Conservation (phyloP, 2,888 invertebrate species). For the Drosophila percnosoma region DNA sequence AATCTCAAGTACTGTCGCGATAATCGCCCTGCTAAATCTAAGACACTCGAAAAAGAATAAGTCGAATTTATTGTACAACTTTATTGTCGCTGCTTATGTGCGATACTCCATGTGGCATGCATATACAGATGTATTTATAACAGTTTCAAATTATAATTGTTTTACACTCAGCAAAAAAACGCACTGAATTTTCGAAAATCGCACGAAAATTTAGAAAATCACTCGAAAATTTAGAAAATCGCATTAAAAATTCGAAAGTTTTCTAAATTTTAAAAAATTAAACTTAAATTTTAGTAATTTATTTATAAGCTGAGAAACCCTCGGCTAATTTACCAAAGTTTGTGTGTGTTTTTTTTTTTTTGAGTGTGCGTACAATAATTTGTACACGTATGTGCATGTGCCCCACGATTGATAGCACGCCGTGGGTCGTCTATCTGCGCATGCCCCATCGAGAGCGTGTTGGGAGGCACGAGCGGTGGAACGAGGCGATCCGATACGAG, state of each 20-base stretch:
- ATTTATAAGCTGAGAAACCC: neutral
- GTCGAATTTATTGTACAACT: conserved; percentile 16
- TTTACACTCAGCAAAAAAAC: neutral
- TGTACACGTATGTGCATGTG: conserved; percentile 9
- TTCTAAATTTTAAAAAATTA: neutral
- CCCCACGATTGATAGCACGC: conserved; percentile 60
- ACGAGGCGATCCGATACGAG: conserved; percentile 37
- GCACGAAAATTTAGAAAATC: too few relatives aligned
- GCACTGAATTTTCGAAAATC: too few relatives aligned
- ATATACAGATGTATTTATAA: conserved; percentile 15
- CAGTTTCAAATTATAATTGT: conserved; percentile 64
- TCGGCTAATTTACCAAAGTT: neutral
- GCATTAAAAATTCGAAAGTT: neutral
- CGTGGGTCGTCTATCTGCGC: conserved; percentile 30
- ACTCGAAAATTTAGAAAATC: neutral
- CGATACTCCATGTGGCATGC: conserved; percentile 17
- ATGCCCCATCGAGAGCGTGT: conserved; percentile 31
- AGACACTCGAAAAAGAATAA: conserved; percentile 12
- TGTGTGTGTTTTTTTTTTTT: neutral
- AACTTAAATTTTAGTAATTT: neutral
- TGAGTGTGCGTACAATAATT: neutral
- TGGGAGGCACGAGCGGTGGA: conserved; percentile 23
- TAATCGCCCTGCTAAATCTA: conserved; percentile 33
- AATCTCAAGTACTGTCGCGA: conserved; percentile 35
- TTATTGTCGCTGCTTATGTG: conserved; percentile 33